Evolutionary conservation across 2,888 invertebrate genomes (phyloP).

Genomic region (Choreutis nemorana): DNA sequence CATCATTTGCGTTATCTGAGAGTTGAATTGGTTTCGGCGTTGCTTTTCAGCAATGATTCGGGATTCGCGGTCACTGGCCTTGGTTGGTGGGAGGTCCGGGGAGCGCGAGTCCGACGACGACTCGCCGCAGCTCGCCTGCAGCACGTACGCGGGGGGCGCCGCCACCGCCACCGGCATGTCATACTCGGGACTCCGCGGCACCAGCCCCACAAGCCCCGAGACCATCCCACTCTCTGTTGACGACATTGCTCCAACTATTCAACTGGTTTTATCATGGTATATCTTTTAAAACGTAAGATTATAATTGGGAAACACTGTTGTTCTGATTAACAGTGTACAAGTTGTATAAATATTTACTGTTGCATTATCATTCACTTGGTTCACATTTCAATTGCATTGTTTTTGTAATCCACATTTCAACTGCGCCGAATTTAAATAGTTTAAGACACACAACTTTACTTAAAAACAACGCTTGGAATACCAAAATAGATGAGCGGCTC

Average conservation of each 20-base stretch:
- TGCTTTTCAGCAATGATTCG: slow-evolving; percentile 92
- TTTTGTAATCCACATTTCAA: no score
- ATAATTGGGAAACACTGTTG: no score
- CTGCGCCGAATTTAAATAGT: no score
- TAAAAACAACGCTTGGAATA: no score
- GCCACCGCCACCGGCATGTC: slow-evolving; percentile 31
- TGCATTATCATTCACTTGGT: no score
- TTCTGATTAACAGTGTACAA: no score
- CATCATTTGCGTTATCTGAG: slow-evolving; percentile 83
- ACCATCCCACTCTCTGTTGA: slow-evolving; percentile 11
- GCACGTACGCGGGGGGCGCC: slow-evolving; percentile 24
- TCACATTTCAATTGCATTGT: no score
- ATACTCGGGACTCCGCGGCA: slow-evolving; percentile 29
- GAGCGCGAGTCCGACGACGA: slow-evolving; percentile 53
- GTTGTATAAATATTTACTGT: no score
- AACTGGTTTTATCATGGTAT: no score
- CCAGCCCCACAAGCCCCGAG: slow-evolving; percentile 24
- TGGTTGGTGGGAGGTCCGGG: slow-evolving; percentile 39
- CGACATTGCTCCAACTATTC: slow-evolving; percentile 1
- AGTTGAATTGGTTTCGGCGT: slow-evolving; percentile 88
- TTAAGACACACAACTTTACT: no score
- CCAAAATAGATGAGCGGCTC: no score
- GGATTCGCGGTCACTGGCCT: slow-evolving; percentile 79
- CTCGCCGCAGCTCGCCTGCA: slow-evolving; percentile 36
- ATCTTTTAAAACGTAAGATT: no score